Conservation (phyloP, 2,888 invertebrate genomes). For the Cheilosia urbana region DNA sequence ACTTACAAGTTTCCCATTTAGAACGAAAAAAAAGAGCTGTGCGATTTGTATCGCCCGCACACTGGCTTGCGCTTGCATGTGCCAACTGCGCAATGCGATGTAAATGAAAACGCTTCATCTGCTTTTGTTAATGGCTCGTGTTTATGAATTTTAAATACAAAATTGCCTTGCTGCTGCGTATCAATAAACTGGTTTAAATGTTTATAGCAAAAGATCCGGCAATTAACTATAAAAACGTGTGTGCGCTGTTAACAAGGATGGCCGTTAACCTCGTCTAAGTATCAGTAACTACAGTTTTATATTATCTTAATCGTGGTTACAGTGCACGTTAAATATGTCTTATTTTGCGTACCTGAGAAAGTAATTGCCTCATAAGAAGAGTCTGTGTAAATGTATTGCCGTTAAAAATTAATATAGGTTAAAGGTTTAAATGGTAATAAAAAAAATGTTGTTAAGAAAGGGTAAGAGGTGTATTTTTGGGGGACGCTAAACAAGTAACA, state of each 20-base stretch:
- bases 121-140: slow-evolving; percentile 25
- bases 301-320: not conserved
- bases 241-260: not conserved
- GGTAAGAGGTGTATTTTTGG: no score
- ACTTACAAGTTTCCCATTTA: no score
- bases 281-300: not conserved
- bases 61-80: not conserved
- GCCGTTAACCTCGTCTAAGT: slow-evolving; percentile 22
- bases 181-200: slow-evolving; percentile 28
- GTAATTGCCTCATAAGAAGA: not conserved
- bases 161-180: slow-evolving; percentile 3
- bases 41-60: not conserved
- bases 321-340: not conserved
- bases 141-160: slow-evolving; percentile 19
- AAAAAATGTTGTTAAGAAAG: no score
- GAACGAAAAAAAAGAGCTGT: not conserved
- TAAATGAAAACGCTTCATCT: not conserved
- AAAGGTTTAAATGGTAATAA: no score
- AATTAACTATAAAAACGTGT: slow-evolving; percentile 6
- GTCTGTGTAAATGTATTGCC: no score
- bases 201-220: slow-evolving; percentile 11
- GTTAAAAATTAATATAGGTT: no score
- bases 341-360: not conserved
- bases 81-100: not conserved
- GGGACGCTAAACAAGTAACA: no score